Percentiles rank a stretch among this genome's conserved stretches.
These are phyloP conservation scores for Cyphomyrus plagiostoma DNA, from an alignment of 2,113 vertebrate genomes.

Conservation along the genomic window DNA sequence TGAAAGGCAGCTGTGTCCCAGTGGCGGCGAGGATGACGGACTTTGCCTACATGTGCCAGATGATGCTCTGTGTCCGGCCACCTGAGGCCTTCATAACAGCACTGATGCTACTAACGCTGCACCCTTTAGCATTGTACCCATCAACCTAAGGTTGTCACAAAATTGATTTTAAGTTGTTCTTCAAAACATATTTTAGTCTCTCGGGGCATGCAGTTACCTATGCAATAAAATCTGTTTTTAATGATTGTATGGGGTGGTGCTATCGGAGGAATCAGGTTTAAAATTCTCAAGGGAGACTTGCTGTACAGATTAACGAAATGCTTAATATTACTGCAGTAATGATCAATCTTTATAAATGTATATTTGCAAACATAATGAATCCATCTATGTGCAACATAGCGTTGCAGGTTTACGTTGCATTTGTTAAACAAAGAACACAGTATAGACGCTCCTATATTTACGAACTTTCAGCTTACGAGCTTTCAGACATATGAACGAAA, in stretches of 20 bases:
- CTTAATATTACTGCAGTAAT: not conserved
- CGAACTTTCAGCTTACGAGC: too few species aligned
- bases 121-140: not conserved
- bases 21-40: constrained; percentile 37
- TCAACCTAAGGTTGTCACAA: not conserved
- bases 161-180: not conserved
- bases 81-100: not conserved
- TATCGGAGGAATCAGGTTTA: not conserved
- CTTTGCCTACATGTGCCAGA: not conserved
- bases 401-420: not conserved
- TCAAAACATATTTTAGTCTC: not conserved
- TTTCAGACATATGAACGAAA: too few species aligned
- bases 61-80: not conserved
- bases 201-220: not conserved
- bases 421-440: not conserved
- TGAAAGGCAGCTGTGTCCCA: constrained; percentile 55
- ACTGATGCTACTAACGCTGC: not conserved
- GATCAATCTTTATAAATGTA: not conserved
- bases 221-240: constrained; percentile 21
- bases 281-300: not conserved
- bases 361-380: not conserved
- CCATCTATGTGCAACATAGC: not conserved
- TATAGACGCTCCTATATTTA: too few species aligned
- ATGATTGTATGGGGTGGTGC: constrained; percentile 29
- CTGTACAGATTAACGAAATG: not conserved